Base-by-base conservation (phyloP, 2,797 vertebrate genomes). In the Artibeus jamaicensis region DNA sequence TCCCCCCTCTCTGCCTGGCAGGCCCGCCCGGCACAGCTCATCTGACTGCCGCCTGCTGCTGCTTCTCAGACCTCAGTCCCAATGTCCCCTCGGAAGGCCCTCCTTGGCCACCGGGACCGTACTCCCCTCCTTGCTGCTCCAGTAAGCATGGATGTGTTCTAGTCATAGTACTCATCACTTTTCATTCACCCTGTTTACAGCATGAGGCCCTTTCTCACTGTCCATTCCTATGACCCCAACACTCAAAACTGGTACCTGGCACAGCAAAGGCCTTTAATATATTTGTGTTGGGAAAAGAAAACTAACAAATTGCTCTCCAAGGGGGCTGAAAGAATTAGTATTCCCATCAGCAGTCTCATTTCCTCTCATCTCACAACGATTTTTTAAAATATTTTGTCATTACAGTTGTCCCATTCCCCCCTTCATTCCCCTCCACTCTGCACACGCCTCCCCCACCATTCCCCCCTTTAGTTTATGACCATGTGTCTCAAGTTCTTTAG, bases 141-240 rank as follows among this genome's bases (percentile, higher is more conserved):
- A 67, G 55, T 11, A 74, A 57, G 46, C 14, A 3, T 5, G 57
- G 22, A 4, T 0, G 0, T 3, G 0, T 29, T 39, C 6, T 76
- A 50, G 50, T 55, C 14, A 39, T 14, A 24, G 24, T 26, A 12
- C 42, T 59, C 37, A 59, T 6, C 22, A 34, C 26, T 67, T 26
- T 29, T 29, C 71, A 5, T 29, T 42, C 65, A 34, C 22, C 50
- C 48, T 24, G 9, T 53, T 68, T 67, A 32, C 42, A 62, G 42
- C 22, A 5, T 2, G 22, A 68, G 16, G 44, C n/a, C 48, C 24
- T 37, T 74, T 53, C 59, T 82, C 59, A 18, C 46, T 70, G n/a
- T 53, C 44, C n/a, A 15, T 1, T 71, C 34, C 9, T n/a, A 3
- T 34, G 59, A 14, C 32, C 44, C 3, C 55, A 16, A 73, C 76